Evolutionary conservation across 2,888 invertebrate species (phyloP).

Genomic region (Lycocerus yunnanus): DNA sequence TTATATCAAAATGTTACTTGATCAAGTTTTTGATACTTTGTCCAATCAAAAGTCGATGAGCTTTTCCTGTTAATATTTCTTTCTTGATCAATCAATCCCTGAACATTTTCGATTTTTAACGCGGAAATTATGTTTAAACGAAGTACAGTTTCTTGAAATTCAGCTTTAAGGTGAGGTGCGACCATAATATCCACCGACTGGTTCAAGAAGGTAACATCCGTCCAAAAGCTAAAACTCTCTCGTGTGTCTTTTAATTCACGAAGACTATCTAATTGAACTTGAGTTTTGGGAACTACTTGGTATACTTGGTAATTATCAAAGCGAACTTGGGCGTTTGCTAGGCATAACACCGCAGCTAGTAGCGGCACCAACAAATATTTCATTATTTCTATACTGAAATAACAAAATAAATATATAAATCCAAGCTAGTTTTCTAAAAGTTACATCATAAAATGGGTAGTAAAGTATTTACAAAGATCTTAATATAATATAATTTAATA

Average conservation of each 20-base stretch:
- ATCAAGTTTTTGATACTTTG: constrained; percentile 62
- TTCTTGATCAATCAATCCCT: constrained; percentile 55
- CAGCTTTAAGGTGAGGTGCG: constrained; percentile 56
- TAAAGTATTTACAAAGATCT: too few relatives aligned
- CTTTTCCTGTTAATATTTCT: constrained; percentile 45
- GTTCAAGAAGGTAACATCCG: constrained; percentile 44
- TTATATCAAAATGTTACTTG: constrained; percentile 49
- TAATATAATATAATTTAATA: too few relatives aligned
- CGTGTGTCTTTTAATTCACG: background rate
- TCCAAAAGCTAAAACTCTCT: constrained; percentile 52
- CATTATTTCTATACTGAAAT: background rate
- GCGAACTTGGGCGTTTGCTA: constrained; percentile 9
- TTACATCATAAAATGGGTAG: too few relatives aligned
- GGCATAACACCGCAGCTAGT: background rate
- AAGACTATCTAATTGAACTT: constrained; percentile 10
- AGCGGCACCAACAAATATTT: background rate
- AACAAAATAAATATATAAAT: too few relatives aligned
- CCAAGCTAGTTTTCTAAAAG: too few relatives aligned
- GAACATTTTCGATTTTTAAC: constrained; percentile 64
- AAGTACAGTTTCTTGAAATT: constrained; percentile 56
- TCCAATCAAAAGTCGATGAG: constrained; percentile 60
- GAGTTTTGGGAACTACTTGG: constrained; percentile 40
- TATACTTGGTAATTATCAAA: constrained; percentile 46
- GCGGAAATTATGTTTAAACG: constrained; percentile 51
- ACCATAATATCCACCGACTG: constrained; percentile 64